Evolutionary conservation across 1,140 invertebrate genomes (phyloP).

Genomic region (Drosophila nebulosa): DNA sequence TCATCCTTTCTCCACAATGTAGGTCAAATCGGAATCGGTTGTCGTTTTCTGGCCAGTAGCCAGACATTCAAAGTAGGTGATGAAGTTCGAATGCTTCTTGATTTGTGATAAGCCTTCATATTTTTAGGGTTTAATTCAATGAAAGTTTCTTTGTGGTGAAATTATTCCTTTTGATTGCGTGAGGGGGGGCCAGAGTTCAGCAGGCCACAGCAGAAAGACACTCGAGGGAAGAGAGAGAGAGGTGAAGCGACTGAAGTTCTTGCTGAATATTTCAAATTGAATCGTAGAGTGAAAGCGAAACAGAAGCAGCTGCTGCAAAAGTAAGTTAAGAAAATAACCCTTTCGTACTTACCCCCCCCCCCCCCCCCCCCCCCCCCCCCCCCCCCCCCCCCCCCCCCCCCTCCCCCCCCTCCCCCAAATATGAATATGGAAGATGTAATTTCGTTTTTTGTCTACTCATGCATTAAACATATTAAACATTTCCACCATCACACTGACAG

Average conservation of each 20-base stretch:
- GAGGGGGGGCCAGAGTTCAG: conserved; percentile 68
- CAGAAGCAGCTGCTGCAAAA: conserved; percentile 5
- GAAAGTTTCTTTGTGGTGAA: conserved; percentile 70
- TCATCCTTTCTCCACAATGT: neutral
- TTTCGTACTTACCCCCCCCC: too few relatives aligned
- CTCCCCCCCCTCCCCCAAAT: too few relatives aligned
- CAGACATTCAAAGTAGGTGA: conserved; percentile 79
- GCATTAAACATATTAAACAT: conserved; percentile 53
- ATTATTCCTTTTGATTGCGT: conserved; percentile 63
- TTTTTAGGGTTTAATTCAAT: conserved; percentile 80
- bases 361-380: too few relatives aligned
- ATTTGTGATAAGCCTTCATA: conserved; percentile 80
- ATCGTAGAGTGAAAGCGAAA: conserved; percentile 62
- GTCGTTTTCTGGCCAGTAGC: conserved; percentile 60
- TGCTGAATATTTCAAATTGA: conserved; percentile 60
- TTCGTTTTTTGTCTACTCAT: conserved; percentile 34
- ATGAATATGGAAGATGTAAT: neutral
- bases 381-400: too few relatives aligned
- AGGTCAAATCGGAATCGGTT: conserved; percentile 19
- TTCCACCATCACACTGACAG: conserved; percentile 56
- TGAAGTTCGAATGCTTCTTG: conserved; percentile 75
- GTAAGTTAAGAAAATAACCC: too few relatives aligned
- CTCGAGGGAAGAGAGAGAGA: neutral
- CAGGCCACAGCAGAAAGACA: conserved; percentile 12
- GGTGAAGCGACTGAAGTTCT: conserved; percentile 17